Percentiles rank a stretch among this genome's conserved stretches.
Conservation (phyloP, 2,888 invertebrate species). For the Erebia epiphron region DNA sequence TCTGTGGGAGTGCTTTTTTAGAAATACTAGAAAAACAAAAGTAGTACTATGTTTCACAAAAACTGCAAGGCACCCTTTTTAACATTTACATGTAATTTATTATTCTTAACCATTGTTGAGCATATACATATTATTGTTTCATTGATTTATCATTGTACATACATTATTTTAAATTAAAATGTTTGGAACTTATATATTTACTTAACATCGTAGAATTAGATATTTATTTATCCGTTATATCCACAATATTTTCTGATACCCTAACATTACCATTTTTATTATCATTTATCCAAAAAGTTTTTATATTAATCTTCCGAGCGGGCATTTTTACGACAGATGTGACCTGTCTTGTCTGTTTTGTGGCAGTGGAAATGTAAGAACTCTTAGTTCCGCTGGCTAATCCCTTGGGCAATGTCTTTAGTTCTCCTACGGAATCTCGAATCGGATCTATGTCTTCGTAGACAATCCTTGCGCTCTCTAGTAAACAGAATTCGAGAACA, state of each 20-base stretch:
- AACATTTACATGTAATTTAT: too few species aligned
- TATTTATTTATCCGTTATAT: background rate
- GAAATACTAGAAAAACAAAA: constrained; percentile 28
- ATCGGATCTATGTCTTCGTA: constrained; percentile 7
- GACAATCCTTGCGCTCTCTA: background rate
- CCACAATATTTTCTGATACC: background rate
- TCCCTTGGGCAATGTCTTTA: constrained; percentile 7
- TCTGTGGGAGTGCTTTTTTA: constrained; percentile 23
- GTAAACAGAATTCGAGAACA: background rate
- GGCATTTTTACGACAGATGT: constrained; percentile 15
- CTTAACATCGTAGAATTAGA: background rate
- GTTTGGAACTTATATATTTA: background rate
- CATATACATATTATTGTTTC: too few species aligned
- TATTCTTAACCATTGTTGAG: too few species aligned
- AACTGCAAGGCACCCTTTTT: constrained; percentile 1
- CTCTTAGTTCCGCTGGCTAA: constrained; percentile 3
- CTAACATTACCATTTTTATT: constrained; percentile 1
- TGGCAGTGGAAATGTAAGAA: constrained; percentile 5
- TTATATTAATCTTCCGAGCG: constrained; percentile 15
- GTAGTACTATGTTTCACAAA: constrained; percentile 2
- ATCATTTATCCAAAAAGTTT: constrained; percentile 13
- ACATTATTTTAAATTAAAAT: too few species aligned
- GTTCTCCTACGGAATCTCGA: constrained; percentile 1
- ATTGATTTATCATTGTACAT: background rate
- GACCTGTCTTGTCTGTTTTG: constrained; percentile 16